phyloP scores from a whole-genome alignment of 2,888 invertebrate genomes.

The Halictus ligatus region DNA sequence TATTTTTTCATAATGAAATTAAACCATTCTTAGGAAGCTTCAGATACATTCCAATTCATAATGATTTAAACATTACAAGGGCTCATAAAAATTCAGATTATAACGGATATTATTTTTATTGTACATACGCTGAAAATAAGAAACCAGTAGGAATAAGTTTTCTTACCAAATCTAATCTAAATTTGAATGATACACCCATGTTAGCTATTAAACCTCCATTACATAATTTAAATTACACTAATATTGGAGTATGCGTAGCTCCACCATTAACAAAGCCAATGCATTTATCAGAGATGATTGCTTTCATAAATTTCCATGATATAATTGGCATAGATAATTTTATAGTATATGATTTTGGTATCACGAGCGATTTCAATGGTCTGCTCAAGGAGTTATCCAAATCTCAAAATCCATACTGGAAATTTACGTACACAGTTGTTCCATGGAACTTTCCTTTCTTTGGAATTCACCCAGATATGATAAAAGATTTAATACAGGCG shows the following conservation, averaged over 20 bases:
- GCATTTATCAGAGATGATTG: slow-evolving; percentile 86
- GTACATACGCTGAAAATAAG: slow-evolving; percentile 68
- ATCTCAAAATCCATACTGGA: slow-evolving; percentile 78
- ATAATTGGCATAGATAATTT: slow-evolving; percentile 89
- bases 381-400: slow-evolving; percentile 82
- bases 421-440: slow-evolving; percentile 86
- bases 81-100: slow-evolving; percentile 84
- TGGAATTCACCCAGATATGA: slow-evolving; percentile 80
- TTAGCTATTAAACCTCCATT: slow-evolving; percentile 70
- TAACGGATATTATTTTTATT: slow-evolving; percentile 86
- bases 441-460: slow-evolving; percentile 89
- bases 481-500: slow-evolving; percentile 86
- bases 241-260: slow-evolving; percentile 88
- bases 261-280: slow-evolving; percentile 86
- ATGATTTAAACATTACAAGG: slow-evolving; percentile 82
- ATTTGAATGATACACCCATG: slow-evolving; percentile 67
- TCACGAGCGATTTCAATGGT: slow-evolving; percentile 84
- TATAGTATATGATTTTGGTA: slow-evolving; percentile 87
- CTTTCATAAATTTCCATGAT: slow-evolving; percentile 89
- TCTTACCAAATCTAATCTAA: slow-evolving; percentile 63
- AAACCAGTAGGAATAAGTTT: slow-evolving; percentile 79
- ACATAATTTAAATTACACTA: slow-evolving; percentile 81
- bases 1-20: slow-evolving; percentile 87
- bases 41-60: slow-evolving; percentile 68
- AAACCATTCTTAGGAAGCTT: slow-evolving; percentile 85